Base-by-base conservation (phyloP, 2,113 vertebrate species). In the Apaloderma vittatum region DNA sequence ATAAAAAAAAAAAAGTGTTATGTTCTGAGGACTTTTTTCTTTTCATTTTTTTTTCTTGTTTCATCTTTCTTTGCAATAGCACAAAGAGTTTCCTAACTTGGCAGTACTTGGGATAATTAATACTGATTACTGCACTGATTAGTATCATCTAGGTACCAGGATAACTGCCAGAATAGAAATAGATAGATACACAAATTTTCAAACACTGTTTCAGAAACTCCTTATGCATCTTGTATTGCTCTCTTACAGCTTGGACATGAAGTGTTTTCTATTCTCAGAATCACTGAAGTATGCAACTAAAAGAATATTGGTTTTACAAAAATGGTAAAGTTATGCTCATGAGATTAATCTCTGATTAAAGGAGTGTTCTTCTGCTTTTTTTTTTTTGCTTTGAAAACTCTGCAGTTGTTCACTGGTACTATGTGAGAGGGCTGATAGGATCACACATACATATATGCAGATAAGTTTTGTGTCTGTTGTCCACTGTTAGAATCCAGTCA, bases 71-170 rank as follows among this genome's bases (percentile, higher is more conserved):
- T 92, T 92, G n/a, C 48, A 86, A 21, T 61, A 78, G 48, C 49
- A 87, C 37, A 22, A 77, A 72, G 51, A 78, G 30, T 84, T 88
- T 92, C 36, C 30, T 76, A 83, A 77, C 71, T 77, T 92, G 65
- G 36, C 65, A 81, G 36, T 54, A 29, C n/a, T 81, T 76, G 46
- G 65, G n/a, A 81, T 93, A 94, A 97, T 95, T 94, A 90, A 66
- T 61, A 78, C 90, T 51, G 18, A 84, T 90, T 89, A 57, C 49
- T 24, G 9, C 43, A 83, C 67, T 75, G 40, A 86, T 94, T 95
- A 90, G 12, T 90, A 54, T 80, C 30, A 54, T 57, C 61, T 68
- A 81, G 51, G 36, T 17, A 84, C 36, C 6, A 67, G 71, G 43
- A 20, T 75, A 89, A 88, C 65, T 59, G 32, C 26, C 57, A 92